Evolutionary conservation across 2,113 vertebrate species (phyloP), one percentile per base, ranked within the genome.

Genomic region (Enhydra lutris): DNA sequence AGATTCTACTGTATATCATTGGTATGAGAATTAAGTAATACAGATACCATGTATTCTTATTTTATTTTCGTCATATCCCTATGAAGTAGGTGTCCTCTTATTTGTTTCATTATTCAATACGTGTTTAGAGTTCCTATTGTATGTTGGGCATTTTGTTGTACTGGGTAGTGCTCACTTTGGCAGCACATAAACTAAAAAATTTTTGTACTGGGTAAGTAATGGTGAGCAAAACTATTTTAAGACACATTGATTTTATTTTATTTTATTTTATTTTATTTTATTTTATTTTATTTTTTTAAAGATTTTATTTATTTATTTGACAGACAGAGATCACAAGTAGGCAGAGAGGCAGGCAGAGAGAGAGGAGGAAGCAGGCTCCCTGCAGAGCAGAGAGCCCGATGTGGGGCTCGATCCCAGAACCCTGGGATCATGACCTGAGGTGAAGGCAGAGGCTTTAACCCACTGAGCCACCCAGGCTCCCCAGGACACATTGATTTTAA

Each of bases 191-290:
- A 55, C 52, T 18, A 55, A 55, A 55, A 18, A 55, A 55, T 80
- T 86, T 1, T 80, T 85, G 2, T 89, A 69, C 47, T 95, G 59
- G 50, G 29, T 76, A 87, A 90, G 39, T 78, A 90, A 1, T 52
- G 20, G 31, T 89, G 89, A 97, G 20, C 31, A 83, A 94, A 96
- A 67, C 17, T 92, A 12, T 95, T 90, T 79, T 39, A 86, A 88
- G n/a, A 69, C 65, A 84, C n/a, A 50, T 11, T 85, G 55, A 73
- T 91, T 94, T 94, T 94, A 4, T 42, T 42, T 39, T 39, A 39
- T 39, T 39, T 39, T 39, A 39, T 39, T 39, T 39, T 39, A 39
- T 39, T 39, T 39, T 39, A 39, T 39, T 39, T 39, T 39, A 39
- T 39, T 39, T 39, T 39, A 39, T 39, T 42, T 42, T 42, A 42